Percentiles rank a stretch among this genome's conserved stretches.
phyloP scores from a whole-genome alignment of 2,113 vertebrate species.

The Fulmarus glacialis region DNA sequence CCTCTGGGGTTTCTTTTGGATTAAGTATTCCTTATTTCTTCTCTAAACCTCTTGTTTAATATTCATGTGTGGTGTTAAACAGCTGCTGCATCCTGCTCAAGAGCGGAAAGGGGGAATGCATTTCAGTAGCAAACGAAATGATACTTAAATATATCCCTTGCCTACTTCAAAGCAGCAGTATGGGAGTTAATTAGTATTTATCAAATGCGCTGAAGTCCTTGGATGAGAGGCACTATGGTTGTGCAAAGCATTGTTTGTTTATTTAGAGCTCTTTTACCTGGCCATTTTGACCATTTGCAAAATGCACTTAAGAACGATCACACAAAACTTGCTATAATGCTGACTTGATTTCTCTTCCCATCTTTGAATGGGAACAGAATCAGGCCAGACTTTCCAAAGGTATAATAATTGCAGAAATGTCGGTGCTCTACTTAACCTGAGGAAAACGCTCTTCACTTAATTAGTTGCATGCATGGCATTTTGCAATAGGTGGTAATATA shows the following conservation, averaged over 20 bases:
- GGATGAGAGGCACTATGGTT: neutral
- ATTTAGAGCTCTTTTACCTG: neutral
- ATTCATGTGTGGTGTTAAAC: constrained; percentile 12
- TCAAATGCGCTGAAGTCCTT: neutral
- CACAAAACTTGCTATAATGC: neutral
- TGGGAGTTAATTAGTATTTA: neutral
- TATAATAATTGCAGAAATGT: neutral
- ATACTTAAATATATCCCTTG: neutral
- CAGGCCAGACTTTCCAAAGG: neutral
- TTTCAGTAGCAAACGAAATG: neutral
- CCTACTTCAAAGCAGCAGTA: neutral
- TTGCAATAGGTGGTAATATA: neutral
- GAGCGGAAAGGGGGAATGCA: neutral
- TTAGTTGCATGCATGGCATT: neutral
- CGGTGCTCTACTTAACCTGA: neutral
- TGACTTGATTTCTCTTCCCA: neutral
- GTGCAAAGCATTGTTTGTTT: neutral
- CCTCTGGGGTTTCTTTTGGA: neutral
- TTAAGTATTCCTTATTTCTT: constrained; percentile 20
- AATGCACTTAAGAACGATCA: neutral
- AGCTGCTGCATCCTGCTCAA: neutral
- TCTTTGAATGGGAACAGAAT: neutral
- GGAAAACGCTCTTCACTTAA: neutral
- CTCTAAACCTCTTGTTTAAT: constrained; percentile 30
- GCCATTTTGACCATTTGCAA: neutral